A percentile compares a stretch with the other conserved stretches of the same genome.
Evolutionary conservation across 2,797 vertebrate genomes (phyloP).

Genomic region (Pterois miles): DNA sequence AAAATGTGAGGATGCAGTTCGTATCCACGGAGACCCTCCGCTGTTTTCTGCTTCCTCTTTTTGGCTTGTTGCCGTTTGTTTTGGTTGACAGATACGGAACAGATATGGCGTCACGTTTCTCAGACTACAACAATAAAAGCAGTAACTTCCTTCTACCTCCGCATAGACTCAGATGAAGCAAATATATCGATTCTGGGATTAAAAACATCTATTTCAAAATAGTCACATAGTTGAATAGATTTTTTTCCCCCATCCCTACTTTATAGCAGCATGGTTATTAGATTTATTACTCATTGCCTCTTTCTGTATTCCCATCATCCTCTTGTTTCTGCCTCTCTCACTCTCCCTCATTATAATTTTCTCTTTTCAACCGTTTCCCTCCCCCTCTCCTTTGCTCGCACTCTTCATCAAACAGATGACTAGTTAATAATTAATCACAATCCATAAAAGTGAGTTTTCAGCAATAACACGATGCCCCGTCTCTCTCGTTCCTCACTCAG

Average conservation of each 20-base stretch:
- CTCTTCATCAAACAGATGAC: constrained; percentile 45
- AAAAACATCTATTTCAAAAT: no score
- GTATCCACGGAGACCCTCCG: no score
- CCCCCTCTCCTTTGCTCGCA: neutral
- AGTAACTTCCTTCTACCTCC: no score
- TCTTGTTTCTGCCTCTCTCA: neutral
- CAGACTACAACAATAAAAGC: no score
- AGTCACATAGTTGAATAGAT: no score
- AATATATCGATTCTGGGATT: no score
- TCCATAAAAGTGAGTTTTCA: constrained; percentile 50
- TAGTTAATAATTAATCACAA: constrained; percentile 57
- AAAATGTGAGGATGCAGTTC: no score
- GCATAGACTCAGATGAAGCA: no score
- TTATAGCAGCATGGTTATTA: neutral
- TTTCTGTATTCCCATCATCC: neutral
- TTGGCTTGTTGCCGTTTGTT: no score
- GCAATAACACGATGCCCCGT: constrained; percentile 9
- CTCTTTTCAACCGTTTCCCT: neutral
- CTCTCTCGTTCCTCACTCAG: neutral
- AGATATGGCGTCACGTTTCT: no score
- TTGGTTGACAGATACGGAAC: no score
- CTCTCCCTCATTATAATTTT: constrained; percentile 10
- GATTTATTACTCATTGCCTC: constrained; percentile 2
- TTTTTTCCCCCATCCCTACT: neutral
- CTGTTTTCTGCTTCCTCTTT: no score